Evolutionary conservation across 2,797 vertebrate genomes (phyloP).

Genomic region (Pseudochirops corinnae): DNA sequence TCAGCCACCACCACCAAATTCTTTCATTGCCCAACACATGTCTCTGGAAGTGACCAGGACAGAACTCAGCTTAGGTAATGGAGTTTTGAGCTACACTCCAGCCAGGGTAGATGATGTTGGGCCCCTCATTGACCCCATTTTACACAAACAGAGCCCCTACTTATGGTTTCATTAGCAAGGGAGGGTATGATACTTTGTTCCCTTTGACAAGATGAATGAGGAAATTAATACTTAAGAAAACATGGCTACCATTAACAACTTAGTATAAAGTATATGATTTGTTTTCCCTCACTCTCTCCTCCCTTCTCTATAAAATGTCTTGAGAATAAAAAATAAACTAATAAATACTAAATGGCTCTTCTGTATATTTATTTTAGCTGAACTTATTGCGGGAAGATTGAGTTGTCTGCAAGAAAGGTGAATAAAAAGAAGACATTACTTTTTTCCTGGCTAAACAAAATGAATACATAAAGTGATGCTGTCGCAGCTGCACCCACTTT

Average conservation of each 20-base stretch:
- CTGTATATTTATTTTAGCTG: constrained; percentile 49
- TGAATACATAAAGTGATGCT: constrained; percentile 41
- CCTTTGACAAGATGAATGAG: constrained; percentile 74
- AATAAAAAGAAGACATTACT: constrained; percentile 25
- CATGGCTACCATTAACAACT: constrained; percentile 61
- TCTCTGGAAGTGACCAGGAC: background rate
- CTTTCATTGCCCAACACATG: background rate
- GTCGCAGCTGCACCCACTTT: background rate
- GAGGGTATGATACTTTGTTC: constrained; percentile 69
- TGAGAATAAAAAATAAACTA: constrained; percentile 47
- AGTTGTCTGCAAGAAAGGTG: constrained; percentile 17
- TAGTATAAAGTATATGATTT: constrained; percentile 24
- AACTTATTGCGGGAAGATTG: background rate
- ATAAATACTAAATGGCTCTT: background rate
- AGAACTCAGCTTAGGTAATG: background rate
- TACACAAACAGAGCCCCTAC: background rate
- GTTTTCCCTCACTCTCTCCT: constrained; percentile 23
- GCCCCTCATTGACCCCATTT: background rate
- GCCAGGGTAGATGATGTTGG: background rate
- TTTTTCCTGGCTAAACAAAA: constrained; percentile 40
- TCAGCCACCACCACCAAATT: background rate
- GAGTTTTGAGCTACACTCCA: background rate
- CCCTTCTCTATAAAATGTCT: constrained; percentile 7
- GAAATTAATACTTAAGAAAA: constrained; percentile 61
- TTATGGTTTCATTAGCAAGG: constrained; percentile 38